Conservation (phyloP, 2,113 vertebrate genomes). For the Ameiurus melas region DNA sequence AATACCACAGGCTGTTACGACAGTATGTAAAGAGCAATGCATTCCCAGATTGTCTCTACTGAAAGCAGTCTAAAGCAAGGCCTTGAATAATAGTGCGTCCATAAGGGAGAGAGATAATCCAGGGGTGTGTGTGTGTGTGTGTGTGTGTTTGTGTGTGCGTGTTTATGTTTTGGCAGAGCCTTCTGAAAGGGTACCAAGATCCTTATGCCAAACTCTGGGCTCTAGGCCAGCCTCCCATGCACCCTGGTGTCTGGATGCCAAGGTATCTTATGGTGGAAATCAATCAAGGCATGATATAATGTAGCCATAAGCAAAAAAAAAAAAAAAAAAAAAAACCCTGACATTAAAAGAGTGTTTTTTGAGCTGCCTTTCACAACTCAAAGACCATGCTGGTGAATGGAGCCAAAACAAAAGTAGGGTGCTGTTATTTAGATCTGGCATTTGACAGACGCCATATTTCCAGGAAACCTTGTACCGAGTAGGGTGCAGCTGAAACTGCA, state of each 20-base stretch:
- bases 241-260: conserved; percentile 59
- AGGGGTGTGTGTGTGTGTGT: conserved; percentile 40
- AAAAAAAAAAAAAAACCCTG: not conserved
- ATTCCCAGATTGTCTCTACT: not conserved
- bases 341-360: conserved; percentile 3
- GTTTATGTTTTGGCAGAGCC: conserved; percentile 47
- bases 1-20: not conserved
- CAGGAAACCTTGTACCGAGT: conserved; percentile 61
- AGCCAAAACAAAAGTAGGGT: conserved; percentile 59
- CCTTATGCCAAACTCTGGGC: conserved; percentile 56
- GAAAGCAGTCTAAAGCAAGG: conserved; percentile 26
- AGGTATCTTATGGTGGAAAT: conserved; percentile 39
- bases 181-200: conserved; percentile 38
- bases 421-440: conserved; percentile 59
- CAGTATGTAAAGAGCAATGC: not conserved
- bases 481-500: conserved; percentile 59
- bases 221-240: conserved; percentile 54
- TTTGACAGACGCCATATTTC: conserved; percentile 62
- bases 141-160: conserved; percentile 50
- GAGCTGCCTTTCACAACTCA: conserved; percentile 39
- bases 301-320: conserved; percentile 26
- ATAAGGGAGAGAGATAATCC: conserved; percentile 42
- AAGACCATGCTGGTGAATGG: conserved; percentile 57
- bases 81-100: conserved; percentile 21
- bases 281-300: conserved; percentile 41